Percentiles rank a stretch among this genome's conserved stretches.
These are phyloP conservation scores for Nipponacmea schrenckii DNA, from an alignment of 2,888 invertebrate species.

Conservation along the genomic window DNA sequence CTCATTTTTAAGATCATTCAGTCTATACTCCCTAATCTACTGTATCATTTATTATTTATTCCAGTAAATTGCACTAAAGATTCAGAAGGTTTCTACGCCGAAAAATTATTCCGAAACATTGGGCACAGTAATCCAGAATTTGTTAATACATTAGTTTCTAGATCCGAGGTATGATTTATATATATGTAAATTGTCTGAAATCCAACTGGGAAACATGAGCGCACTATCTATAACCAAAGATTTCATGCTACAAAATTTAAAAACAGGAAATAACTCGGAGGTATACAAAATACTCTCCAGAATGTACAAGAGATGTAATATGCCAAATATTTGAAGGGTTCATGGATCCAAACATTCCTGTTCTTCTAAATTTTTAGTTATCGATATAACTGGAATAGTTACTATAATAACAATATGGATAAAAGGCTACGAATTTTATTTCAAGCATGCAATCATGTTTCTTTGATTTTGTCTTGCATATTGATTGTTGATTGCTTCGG, in stretches of 20 bases:
- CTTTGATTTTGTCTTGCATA: too few relatives aligned
- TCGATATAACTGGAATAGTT: background rate
- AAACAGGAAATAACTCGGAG: too few relatives aligned
- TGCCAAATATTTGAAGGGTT: too few relatives aligned
- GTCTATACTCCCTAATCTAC: background rate
- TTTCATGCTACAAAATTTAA: too few relatives aligned
- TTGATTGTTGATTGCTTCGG: too few relatives aligned
- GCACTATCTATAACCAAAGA: too few relatives aligned
- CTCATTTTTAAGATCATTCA: background rate
- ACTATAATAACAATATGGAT: background rate
- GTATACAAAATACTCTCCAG: too few relatives aligned
- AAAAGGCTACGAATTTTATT: background rate
- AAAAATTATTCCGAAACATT: constrained; percentile 43
- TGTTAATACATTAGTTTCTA: constrained; percentile 45
- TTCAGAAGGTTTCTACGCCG: constrained; percentile 43
- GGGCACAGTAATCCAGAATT: constrained; percentile 46
- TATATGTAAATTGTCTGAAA: background rate
- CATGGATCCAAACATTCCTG: too few relatives aligned
- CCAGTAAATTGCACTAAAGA: constrained; percentile 41
- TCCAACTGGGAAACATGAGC: too few relatives aligned
- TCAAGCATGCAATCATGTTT: background rate
- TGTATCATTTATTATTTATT: constrained; percentile 14
- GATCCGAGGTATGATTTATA: constrained; percentile 45
- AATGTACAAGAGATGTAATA: too few relatives aligned
- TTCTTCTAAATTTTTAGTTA: too few relatives aligned